Percentiles rank a stretch among this genome's conserved stretches.
phyloP scores from a whole-genome alignment of 1,140 invertebrate species.

The Heliconius hewitsoni region DNA sequence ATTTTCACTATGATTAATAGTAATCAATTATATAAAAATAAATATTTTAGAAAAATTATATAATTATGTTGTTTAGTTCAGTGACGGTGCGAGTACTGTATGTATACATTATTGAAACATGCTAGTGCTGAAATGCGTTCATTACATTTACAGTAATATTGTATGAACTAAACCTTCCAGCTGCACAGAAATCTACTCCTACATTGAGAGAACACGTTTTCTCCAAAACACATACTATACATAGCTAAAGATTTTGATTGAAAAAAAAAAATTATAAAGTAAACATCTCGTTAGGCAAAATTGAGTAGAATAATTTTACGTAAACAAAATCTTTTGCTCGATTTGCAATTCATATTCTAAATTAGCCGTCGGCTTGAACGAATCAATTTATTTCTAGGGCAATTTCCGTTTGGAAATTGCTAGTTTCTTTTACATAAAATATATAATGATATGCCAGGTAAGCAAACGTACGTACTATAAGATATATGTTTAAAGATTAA shows the following conservation, averaged over 20 bases:
- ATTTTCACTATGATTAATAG: too few species aligned
- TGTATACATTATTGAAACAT: slow-evolving; percentile 2
- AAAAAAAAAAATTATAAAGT: slow-evolving; percentile 28
- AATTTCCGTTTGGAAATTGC: slow-evolving; percentile 23
- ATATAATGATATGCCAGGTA: neutral
- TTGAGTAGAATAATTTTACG: slow-evolving; percentile 67
- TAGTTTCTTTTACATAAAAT: slow-evolving; percentile 2
- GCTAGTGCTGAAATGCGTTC: neutral
- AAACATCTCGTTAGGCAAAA: slow-evolving; percentile 74
- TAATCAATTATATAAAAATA: too few species aligned
- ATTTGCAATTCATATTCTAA: slow-evolving; percentile 73
- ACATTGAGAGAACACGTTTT: neutral
- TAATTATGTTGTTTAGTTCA: neutral
- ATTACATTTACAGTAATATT: slow-evolving; percentile 5
- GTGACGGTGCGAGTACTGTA: neutral
- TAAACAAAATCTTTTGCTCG: slow-evolving; percentile 70
- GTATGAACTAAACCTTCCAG: neutral
- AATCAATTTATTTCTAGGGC: slow-evolving; percentile 51
- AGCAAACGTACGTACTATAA: neutral
- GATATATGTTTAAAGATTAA: neutral
- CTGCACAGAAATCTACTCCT: neutral
- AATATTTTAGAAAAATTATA: neutral
- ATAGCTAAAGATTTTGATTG: neutral
- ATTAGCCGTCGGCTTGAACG: slow-evolving; percentile 55
- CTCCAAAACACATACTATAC: neutral